These are phyloP conservation scores for Penaeus vannamei DNA, from an alignment of 1,140 invertebrate genomes.

Conservation along the genomic window DNA sequence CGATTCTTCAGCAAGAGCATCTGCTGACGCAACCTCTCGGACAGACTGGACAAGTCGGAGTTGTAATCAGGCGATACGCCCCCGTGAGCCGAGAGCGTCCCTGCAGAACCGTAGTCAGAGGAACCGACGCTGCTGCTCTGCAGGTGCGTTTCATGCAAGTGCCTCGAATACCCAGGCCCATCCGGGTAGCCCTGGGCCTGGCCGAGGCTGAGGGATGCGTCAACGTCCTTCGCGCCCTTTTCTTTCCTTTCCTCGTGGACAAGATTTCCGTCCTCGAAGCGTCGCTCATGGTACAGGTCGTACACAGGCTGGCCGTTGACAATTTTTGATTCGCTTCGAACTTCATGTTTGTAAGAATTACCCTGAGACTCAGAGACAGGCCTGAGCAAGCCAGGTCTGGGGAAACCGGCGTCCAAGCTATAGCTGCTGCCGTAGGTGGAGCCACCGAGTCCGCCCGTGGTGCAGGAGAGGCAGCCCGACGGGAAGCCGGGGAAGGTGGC, in stretches of 20 bases:
- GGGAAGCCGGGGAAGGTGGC: neutral
- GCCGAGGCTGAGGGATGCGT: neutral
- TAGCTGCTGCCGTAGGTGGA: conserved; percentile 20
- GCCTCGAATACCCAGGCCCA: no score
- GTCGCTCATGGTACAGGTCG: conserved; percentile 57
- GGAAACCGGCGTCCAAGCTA: neutral
- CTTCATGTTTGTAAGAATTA: conserved; percentile 54
- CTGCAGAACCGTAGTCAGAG: neutral
- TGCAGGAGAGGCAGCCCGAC: conserved; percentile 43
- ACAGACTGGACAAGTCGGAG: neutral
- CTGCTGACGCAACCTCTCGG: conserved; percentile 41
- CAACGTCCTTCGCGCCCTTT: conserved; percentile 48
- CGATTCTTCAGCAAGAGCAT: neutral
- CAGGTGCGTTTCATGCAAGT: neutral
- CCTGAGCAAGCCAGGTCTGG: neutral
- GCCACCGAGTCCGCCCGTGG: conserved; percentile 3
- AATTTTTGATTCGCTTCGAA: conserved; percentile 55
- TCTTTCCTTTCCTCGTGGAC: conserved; percentile 59
- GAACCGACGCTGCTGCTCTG: neutral
- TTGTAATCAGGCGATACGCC: neutral
- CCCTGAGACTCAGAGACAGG: neutral
- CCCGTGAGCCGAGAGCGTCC: no score
- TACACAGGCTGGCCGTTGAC: conserved; percentile 66
- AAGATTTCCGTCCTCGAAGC: conserved; percentile 59
- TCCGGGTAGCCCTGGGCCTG: no score